These are phyloP conservation scores for Darevskia nairensis DNA, from an alignment of 2,797 vertebrate species.

Conservation along the genomic window DNA sequence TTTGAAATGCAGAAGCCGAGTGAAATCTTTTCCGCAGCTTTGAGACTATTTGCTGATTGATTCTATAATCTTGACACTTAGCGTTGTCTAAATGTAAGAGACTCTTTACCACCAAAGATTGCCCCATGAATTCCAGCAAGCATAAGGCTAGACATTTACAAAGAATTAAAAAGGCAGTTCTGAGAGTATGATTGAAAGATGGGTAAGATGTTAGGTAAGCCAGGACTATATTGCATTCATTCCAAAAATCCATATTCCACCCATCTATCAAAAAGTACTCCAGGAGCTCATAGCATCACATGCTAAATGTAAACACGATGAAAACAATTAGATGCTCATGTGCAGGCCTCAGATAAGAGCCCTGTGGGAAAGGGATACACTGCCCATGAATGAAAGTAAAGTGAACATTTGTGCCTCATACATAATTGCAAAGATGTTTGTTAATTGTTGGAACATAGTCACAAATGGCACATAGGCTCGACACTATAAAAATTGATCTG, in stretches of 20 bases:
- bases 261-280: not conserved
- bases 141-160: not conserved
- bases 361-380: not conserved
- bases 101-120: constrained; percentile 10
- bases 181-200: not conserved
- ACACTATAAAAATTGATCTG: not conserved
- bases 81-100: not conserved
- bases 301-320: not conserved
- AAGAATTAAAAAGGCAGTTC: constrained; percentile 1
- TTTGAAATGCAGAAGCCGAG: constrained; percentile 16
- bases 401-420: no score
- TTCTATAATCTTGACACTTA: constrained; percentile 21
- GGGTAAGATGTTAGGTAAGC: not conserved
- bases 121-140: constrained; percentile 8
- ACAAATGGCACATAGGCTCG: not conserved
- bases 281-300: not conserved
- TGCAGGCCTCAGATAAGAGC: not conserved
- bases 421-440: no score
- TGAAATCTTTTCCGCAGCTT: constrained; percentile 19
- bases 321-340: not conserved
- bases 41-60: constrained; percentile 25
- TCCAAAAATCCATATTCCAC: not conserved
- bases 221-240: not conserved
- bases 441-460: not conserved
- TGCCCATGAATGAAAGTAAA: not conserved